These are phyloP conservation scores for Polydesmus complanatus DNA, from an alignment of 2,888 invertebrate species.

Conservation along the genomic window DNA sequence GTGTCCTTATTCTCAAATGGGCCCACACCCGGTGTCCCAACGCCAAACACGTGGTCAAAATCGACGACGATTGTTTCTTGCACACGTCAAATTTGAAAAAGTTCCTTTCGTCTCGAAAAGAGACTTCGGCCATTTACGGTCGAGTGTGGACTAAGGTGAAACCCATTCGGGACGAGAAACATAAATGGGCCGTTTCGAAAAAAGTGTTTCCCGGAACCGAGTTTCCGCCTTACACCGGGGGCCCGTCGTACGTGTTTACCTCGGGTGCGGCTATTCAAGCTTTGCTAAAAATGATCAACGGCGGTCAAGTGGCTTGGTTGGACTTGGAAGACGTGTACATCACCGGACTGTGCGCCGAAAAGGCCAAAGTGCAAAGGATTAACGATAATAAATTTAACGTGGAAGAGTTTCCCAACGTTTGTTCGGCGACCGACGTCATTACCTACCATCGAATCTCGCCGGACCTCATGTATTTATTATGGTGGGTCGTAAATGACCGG, in stretches of 20 bases:
- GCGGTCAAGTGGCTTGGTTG: conserved; percentile 5
- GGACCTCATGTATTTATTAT: conserved; percentile 13
- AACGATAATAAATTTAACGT: conserved; percentile 53
- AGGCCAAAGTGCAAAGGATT: conserved; percentile 43
- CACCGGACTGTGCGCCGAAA: conserved; percentile 38
- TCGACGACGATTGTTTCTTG: conserved; percentile 25
- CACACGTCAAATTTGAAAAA: conserved; percentile 22
- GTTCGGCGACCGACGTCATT: conserved; percentile 25
- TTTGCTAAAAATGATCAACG: conserved; percentile 12
- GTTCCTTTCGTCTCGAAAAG: conserved; percentile 14
- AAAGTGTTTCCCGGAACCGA: conserved; percentile 18
- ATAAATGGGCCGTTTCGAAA: conserved; percentile 22
- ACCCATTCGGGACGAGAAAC: conserved; percentile 21
- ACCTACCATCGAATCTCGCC: conserved; percentile 16
- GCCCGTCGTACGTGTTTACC: conserved; percentile 22
- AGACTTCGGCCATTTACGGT: conserved; percentile 18
- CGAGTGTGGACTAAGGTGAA: conserved; percentile 22
- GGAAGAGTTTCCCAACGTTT: conserved; percentile 37
- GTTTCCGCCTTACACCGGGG: conserved; percentile 23
- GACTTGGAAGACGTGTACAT: conserved; percentile 19
- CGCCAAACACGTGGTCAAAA: conserved; percentile 23
- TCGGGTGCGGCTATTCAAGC: background rate
- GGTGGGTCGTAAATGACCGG: conserved; percentile 13
- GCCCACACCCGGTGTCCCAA: conserved; percentile 19
- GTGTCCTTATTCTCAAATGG: conserved; percentile 23